A percentile compares a stretch with the other conserved stretches of the same genome.
Evolutionary conservation across 2,797 vertebrate genomes (phyloP).

Genomic region (Coendou prehensilis): DNA sequence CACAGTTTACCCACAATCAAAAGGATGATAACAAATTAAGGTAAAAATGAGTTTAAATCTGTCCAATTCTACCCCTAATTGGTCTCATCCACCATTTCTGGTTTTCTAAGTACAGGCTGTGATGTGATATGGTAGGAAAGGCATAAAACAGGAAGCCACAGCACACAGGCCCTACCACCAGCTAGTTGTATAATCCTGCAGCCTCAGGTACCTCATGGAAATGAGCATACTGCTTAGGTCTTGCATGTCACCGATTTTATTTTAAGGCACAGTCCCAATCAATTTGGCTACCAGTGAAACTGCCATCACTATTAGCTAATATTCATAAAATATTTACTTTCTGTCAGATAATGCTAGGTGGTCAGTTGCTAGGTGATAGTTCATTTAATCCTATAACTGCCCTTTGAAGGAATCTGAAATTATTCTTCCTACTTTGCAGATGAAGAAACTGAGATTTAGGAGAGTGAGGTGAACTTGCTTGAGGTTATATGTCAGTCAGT

Average conservation of each 20-base stretch:
- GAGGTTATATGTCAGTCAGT: background rate
- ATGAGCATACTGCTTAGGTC: background rate
- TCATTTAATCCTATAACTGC: background rate
- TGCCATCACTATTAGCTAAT: background rate
- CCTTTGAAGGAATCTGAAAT: background rate
- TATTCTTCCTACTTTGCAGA: conserved; percentile 15
- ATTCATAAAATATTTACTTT: background rate
- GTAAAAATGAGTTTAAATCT: conserved; percentile 51
- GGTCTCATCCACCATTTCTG: background rate
- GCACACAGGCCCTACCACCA: background rate
- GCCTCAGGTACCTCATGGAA: background rate
- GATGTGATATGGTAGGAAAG: background rate
- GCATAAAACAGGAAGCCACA: background rate
- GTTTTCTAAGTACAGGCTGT: background rate
- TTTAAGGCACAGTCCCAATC: background rate
- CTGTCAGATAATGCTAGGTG: background rate
- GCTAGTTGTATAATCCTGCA: background rate
- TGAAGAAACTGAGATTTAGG: conserved; percentile 41
- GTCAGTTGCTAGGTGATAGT: background rate
- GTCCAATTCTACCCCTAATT: background rate
- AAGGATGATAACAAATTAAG: conserved; percentile 62
- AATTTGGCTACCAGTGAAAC: background rate
- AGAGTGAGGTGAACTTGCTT: conserved; percentile 1
- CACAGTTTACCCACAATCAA: conserved; percentile 65
- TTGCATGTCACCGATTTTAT: background rate